Conservation (phyloP, 2,888 invertebrate species). For the Smittia sp. region DNA sequence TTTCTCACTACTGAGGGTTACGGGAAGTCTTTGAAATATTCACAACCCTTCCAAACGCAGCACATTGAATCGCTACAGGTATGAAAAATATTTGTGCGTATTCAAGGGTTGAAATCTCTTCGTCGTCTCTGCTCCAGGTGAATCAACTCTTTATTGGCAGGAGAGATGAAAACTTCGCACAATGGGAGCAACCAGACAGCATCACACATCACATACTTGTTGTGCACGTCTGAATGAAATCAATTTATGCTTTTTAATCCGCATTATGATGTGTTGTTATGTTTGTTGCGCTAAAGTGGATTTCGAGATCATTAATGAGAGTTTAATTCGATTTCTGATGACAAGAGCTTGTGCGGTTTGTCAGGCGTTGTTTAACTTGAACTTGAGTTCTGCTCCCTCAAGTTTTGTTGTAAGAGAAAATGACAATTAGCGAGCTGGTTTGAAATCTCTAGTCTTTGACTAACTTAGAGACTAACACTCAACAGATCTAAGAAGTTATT, state of each 20-base stretch:
- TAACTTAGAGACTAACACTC: too few species aligned
- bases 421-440: too few species aligned
- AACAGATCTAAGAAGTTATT: too few species aligned
- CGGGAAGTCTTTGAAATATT: neutral
- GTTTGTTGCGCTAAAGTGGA: neutral
- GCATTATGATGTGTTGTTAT: conserved; percentile 22
- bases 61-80: conserved; percentile 33
- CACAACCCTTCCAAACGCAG: conserved; percentile 31
- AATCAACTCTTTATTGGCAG: conserved; percentile 5
- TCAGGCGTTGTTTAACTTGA: too few species aligned
- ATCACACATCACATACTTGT: conserved; percentile 7
- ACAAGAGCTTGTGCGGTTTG: neutral
- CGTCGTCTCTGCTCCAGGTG: neutral
- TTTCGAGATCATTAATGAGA: conserved; percentile 22
- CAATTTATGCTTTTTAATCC: conserved; percentile 34
- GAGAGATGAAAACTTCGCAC: neutral
- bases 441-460: too few species aligned
- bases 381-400: too few species aligned
- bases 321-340: conserved; percentile 3
- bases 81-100: conserved; percentile 15
- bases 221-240: conserved; percentile 4
- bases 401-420: too few species aligned
- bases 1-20: conserved; percentile 17
- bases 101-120: conserved; percentile 10
- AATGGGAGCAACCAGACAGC: neutral